Evolutionary conservation across 2,113 vertebrate genomes (phyloP).

Genomic region (Neolamprologus kungweensis): DNA sequence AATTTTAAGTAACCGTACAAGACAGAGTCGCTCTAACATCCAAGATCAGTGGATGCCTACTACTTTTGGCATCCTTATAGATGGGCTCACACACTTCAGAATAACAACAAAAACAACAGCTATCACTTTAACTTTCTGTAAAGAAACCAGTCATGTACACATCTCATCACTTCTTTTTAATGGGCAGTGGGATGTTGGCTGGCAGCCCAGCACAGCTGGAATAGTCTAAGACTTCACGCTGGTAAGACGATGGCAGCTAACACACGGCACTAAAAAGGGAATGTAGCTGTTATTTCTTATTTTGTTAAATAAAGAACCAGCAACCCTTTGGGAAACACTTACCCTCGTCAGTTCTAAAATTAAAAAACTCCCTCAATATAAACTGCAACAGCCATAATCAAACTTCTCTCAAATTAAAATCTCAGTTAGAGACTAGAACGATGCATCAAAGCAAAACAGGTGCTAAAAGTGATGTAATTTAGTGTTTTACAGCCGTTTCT

Average conservation of each 20-base stretch:
- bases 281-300: conserved; percentile 3
- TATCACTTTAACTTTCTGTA: conserved; percentile 7
- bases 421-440: background rate
- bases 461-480: background rate
- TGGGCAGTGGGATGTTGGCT: background rate
- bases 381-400: conserved; percentile 13
- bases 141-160: background rate
- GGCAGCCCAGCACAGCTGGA: background rate
- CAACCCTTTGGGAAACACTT: conserved; percentile 38
- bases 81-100: background rate
- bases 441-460: background rate
- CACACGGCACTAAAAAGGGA: background rate
- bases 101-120: background rate
- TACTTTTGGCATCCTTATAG: background rate
- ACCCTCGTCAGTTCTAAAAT: conserved; percentile 2
- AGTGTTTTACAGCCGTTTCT: background rate
- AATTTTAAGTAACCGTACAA: conserved; percentile 21
- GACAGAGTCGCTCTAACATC: conserved; percentile 3
- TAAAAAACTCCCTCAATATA: background rate
- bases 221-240: background rate
- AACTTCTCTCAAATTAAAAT: conserved; percentile 1
- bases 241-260: conserved; percentile 6
- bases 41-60: background rate
- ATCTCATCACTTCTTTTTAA: conserved; percentile 16
- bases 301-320: background rate